Percentiles rank a stretch among this genome's conserved stretches.
Conservation (phyloP, 1,140 invertebrate species). For the Pseudachorutes palmiensis region DNA sequence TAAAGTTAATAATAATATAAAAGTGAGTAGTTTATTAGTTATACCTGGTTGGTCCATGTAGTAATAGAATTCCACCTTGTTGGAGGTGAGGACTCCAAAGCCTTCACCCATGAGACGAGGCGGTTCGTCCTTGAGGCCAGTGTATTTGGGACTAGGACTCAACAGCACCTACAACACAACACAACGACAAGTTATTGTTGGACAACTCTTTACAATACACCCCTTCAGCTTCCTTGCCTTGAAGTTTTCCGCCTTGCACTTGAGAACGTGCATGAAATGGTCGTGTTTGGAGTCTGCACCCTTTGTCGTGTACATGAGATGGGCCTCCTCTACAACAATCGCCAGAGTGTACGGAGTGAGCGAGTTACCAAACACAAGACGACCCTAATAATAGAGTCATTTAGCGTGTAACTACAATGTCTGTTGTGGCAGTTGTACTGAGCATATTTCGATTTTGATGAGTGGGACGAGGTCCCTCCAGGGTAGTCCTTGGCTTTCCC, state of each 20-base stretch:
- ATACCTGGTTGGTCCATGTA: constrained; percentile 88
- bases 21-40: constrained; percentile 20
- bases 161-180: constrained; percentile 72
- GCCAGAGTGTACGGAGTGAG: constrained; percentile 86
- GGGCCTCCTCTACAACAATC: constrained; percentile 86
- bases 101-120: constrained; percentile 96
- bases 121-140: constrained; percentile 85
- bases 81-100: constrained; percentile 92
- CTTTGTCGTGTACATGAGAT: constrained; percentile 91
- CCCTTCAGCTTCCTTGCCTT: too few species aligned
- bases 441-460: constrained; percentile 87
- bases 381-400: too few species aligned
- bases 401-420: neutral
- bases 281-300: constrained; percentile 85
- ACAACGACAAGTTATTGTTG: too few species aligned
- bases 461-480: constrained; percentile 96
- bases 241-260: constrained; percentile 89
- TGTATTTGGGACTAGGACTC: constrained; percentile 87
- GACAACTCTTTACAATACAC: too few species aligned
- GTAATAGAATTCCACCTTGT: constrained; percentile 88
- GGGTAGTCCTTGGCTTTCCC: too few species aligned
- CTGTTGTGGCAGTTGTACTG: constrained; percentile 49
- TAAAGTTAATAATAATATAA: neutral
- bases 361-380: constrained; percentile 93
- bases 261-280: constrained; percentile 92